phyloP scores from a whole-genome alignment of 2,888 invertebrate species.

The Ormyrus thymus region DNA sequence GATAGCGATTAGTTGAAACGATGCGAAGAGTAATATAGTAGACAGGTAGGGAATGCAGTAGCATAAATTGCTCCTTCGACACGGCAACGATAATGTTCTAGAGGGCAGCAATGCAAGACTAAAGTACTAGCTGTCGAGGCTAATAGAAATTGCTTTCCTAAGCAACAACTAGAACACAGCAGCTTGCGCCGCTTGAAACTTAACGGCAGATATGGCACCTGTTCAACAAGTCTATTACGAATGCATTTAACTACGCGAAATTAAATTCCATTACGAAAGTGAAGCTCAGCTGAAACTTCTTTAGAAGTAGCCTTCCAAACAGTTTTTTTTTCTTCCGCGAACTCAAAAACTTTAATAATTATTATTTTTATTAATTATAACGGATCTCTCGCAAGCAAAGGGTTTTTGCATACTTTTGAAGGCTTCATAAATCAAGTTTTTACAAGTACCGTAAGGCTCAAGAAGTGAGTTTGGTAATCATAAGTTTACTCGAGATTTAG shows the following conservation, averaged over 20 bases:
- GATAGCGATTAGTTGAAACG: too few species aligned
- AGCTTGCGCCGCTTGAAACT: not conserved
- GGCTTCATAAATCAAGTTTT: not conserved
- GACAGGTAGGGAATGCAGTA: too few species aligned
- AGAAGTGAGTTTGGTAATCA: slow-evolving; percentile 16
- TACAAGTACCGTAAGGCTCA: not conserved
- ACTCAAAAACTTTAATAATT: not conserved
- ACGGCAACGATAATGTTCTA: not conserved
- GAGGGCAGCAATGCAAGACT: not conserved
- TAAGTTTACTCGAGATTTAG: slow-evolving; percentile 2
- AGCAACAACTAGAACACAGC: not conserved
- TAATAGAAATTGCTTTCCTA: slow-evolving; percentile 25
- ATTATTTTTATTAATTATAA: not conserved
- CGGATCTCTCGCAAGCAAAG: too few species aligned
- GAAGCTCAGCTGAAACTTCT: too few species aligned
- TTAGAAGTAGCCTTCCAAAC: too few species aligned
- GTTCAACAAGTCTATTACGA: not conserved
- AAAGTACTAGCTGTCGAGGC: not conserved
- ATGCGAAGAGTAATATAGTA: too few species aligned
- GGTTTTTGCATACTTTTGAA: too few species aligned
- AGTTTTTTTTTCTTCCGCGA: not conserved
- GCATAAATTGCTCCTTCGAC: too few species aligned
- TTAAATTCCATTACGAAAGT: too few species aligned
- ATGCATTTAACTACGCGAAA: not conserved
- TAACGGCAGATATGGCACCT: not conserved